phyloP scores from a whole-genome alignment of 2,888 invertebrate genomes.

The Leucania comma region DNA sequence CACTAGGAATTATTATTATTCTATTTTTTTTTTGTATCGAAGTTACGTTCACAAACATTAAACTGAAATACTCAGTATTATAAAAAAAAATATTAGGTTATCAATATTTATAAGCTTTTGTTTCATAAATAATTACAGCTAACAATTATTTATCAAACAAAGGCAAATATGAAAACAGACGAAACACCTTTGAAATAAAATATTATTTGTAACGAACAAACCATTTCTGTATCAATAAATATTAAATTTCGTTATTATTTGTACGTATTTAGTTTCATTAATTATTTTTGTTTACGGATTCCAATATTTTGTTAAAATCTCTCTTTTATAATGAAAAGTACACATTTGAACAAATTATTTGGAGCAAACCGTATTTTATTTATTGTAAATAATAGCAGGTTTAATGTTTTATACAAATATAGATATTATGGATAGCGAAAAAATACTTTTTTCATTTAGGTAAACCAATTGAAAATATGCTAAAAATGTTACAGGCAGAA shows the following conservation, averaged over 20 bases:
- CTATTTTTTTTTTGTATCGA: too few relatives aligned
- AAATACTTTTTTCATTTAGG: background rate
- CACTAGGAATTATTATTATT: too few relatives aligned
- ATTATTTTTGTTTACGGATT: constrained; percentile 9
- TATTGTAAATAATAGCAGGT: background rate
- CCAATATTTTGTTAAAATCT: background rate
- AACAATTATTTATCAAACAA: background rate
- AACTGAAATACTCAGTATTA: background rate
- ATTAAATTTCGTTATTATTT: constrained; percentile 20
- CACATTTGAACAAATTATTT: background rate
- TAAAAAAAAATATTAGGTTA: background rate
- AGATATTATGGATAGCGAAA: too few relatives aligned
- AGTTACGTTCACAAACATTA: too few relatives aligned
- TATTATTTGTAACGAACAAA: background rate
- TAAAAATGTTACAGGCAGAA: too few relatives aligned
- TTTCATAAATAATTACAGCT: background rate
- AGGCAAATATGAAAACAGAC: constrained; percentile 6
- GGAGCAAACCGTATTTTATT: background rate
- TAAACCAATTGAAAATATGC: background rate
- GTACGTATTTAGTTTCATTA: constrained; percentile 10
- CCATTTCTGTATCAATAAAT: background rate
- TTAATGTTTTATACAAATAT: background rate
- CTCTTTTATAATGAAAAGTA: background rate
- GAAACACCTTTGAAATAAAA: background rate
- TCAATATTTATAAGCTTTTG: background rate